Evolutionary conservation across 2,797 vertebrate genomes (phyloP).

Genomic region (Bryconaethiops microstoma): DNA sequence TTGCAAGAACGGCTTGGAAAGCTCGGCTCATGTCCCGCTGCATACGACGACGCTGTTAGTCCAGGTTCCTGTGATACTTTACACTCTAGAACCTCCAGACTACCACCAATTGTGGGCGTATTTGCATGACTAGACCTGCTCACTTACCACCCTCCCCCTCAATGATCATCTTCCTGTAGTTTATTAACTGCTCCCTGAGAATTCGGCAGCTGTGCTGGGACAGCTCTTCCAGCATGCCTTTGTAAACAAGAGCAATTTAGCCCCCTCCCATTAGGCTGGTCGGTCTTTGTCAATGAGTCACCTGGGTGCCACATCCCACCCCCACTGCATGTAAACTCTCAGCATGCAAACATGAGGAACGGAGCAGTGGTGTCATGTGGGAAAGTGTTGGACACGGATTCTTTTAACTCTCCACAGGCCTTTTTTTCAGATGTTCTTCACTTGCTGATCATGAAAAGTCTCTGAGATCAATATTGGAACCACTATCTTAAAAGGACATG

Average conservation of each 20-base stretch:
- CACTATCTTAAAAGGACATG: neutral
- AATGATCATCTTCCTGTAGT: constrained; percentile 16
- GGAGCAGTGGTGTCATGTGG: neutral
- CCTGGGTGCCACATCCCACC: constrained; percentile 34
- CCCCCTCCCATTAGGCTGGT: neutral
- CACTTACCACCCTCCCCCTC: constrained; percentile 1
- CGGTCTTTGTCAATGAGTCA: constrained; percentile 32
- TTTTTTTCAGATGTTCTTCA: neutral
- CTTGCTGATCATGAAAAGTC: neutral
- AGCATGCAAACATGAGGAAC: neutral
- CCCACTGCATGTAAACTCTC: neutral
- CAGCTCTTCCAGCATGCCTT: constrained; percentile 19
- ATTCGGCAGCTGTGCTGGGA: constrained; percentile 25
- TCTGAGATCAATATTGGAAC: neutral
- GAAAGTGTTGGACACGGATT: neutral
- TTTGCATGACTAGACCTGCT: constrained; percentile 36
- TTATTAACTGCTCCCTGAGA: constrained; percentile 42
- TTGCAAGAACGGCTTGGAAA: constrained; percentile 2
- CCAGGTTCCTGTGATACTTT: neutral
- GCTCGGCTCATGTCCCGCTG: constrained; percentile 2
- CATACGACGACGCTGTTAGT: constrained; percentile 3
- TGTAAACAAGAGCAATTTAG: constrained; percentile 15
- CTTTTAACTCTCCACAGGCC: neutral
- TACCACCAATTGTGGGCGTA: neutral
- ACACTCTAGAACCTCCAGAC: constrained; percentile 2